Percentiles rank a stretch among this genome's conserved stretches.
phyloP scores from a whole-genome alignment of 1,140 invertebrate species.

The Neuroterus valhalla region DNA sequence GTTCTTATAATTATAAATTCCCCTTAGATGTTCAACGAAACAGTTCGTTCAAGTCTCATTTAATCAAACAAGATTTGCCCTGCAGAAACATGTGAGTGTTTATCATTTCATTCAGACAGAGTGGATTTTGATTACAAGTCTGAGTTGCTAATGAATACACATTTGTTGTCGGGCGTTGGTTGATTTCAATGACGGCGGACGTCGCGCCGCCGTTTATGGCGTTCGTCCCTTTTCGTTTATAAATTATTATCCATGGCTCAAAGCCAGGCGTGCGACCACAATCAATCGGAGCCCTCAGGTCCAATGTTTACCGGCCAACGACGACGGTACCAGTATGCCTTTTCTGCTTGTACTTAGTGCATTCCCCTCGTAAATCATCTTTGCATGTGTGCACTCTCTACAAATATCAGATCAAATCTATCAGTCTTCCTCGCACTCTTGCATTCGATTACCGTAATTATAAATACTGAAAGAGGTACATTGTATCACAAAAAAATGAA shows the following conservation, averaged over 20 bases:
- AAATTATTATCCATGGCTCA: slow-evolving; percentile 24
- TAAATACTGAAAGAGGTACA: neutral
- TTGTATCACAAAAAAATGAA: neutral
- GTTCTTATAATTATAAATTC: no score
- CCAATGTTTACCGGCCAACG: slow-evolving; percentile 10
- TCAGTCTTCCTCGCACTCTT: slow-evolving; percentile 1
- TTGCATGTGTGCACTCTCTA: slow-evolving; percentile 9
- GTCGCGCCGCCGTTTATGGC: slow-evolving; percentile 5
- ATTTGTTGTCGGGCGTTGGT: neutral
- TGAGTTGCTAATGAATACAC: slow-evolving; percentile 2
- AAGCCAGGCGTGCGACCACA: slow-evolving; percentile 21
- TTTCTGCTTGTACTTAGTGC: neutral
- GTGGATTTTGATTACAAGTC: slow-evolving; percentile 14
- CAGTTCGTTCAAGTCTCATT: no score
- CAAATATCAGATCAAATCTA: neutral
- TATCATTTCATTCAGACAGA: neutral
- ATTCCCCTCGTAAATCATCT: slow-evolving; percentile 19
- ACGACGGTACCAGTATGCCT: slow-evolving; percentile 5
- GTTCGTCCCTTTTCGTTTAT: slow-evolving; percentile 24
- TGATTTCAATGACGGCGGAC: slow-evolving; percentile 22
- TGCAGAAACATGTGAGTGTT: neutral
- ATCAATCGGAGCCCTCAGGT: slow-evolving; percentile 20
- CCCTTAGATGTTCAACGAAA: no score
- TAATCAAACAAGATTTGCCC: no score
- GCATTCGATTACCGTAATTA: neutral